phyloP scores from a whole-genome alignment of 2,797 vertebrate species.

The Prionace glauca region DNA sequence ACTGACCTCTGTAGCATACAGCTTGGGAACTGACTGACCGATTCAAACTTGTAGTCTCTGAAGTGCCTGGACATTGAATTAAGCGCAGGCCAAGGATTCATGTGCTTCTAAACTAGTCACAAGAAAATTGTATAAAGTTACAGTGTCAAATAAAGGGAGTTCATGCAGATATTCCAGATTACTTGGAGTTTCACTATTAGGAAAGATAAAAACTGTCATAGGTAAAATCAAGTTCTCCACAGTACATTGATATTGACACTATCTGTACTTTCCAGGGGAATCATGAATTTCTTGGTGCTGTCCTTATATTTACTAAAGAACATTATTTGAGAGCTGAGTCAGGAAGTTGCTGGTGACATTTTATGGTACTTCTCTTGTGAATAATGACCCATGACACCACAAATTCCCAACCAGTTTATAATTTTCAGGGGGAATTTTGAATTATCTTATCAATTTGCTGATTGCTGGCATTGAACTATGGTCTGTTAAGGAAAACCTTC shows the following conservation, averaged over 20 bases:
- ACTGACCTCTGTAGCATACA: background rate
- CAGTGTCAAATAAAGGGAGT: background rate
- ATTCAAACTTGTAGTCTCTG: background rate
- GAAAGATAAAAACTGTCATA: background rate
- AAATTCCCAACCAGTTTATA: background rate
- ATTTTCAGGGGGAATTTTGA: background rate
- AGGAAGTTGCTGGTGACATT: background rate
- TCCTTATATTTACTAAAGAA: background rate
- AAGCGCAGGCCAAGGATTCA: background rate
- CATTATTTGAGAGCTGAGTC: background rate
- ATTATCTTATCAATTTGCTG: background rate
- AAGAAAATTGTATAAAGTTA: background rate
- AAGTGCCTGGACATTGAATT: background rate
- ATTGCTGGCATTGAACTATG: background rate
- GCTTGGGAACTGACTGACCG: background rate
- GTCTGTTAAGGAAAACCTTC: background rate
- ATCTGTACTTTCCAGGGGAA: background rate
- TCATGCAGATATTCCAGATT: background rate
- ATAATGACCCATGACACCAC: too few relatives aligned
- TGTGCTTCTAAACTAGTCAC: background rate
- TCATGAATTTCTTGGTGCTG: background rate
- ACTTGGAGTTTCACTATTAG: background rate
- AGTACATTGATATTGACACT: background rate
- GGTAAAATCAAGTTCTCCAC: background rate
- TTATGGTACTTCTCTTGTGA: too few relatives aligned